Evolutionary conservation across 2,113 vertebrate genomes (phyloP).

Genomic region (Halichoerus grypus): DNA sequence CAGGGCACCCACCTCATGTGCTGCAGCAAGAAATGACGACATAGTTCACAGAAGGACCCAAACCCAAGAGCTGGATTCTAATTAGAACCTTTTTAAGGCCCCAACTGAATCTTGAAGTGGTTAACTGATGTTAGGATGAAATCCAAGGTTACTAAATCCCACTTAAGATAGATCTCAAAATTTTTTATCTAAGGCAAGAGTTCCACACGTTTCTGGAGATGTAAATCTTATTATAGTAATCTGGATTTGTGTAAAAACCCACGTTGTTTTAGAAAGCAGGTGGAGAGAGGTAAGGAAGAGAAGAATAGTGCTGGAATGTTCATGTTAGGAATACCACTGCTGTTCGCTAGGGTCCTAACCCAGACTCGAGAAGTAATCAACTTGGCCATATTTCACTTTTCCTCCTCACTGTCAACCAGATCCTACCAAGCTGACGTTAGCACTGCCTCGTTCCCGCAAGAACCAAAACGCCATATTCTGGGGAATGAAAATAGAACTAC

Average conservation of each 20-base stretch:
- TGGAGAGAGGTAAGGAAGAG: background rate
- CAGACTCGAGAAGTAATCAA: background rate
- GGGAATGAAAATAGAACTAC: constrained; percentile 11
- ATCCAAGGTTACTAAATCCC: background rate
- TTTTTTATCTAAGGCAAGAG: background rate
- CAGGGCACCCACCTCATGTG: background rate
- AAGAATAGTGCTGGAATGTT: background rate
- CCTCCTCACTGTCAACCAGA: background rate
- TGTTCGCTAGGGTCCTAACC: background rate
- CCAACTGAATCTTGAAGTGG: background rate
- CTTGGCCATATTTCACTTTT: background rate
- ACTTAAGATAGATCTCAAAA: constrained; percentile 2
- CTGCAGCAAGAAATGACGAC: background rate
- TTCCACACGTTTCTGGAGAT: background rate
- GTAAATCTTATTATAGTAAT: background rate
- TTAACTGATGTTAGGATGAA: background rate
- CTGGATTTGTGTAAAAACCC: background rate
- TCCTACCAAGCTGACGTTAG: background rate
- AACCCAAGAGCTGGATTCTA: background rate
- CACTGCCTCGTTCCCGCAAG: background rate
- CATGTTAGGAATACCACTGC: background rate
- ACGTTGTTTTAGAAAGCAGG: background rate
- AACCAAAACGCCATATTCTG: background rate
- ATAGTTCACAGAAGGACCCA: background rate
- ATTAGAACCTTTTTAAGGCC: background rate